A percentile compares a stretch with the other conserved stretches of the same genome.
phyloP scores from a whole-genome alignment of 2,888 invertebrate species.

The Odontomyia ornata region DNA sequence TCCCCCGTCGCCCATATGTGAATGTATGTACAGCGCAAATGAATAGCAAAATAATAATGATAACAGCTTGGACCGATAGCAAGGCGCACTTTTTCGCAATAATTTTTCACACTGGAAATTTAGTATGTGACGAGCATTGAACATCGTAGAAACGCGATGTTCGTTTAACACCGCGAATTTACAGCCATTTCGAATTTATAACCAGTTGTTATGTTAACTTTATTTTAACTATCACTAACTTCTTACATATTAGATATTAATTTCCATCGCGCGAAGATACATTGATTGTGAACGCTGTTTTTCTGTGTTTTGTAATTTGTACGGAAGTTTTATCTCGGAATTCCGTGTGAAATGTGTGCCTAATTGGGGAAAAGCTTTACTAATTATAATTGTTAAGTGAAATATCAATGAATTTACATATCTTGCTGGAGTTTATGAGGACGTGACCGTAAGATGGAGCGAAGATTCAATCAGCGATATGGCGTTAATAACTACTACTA shows the following conservation, averaged over 20 bases:
- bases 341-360: constrained; percentile 6
- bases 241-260: too few species aligned
- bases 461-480: constrained; percentile 31
- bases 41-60: constrained; percentile 22
- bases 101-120: constrained; percentile 29
- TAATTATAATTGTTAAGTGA: constrained; percentile 9
- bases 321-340: not conserved
- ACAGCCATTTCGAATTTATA: not conserved
- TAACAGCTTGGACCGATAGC: constrained; percentile 23
- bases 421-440: too few species aligned
- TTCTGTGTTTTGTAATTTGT: too few species aligned
- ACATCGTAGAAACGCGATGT: constrained; percentile 9
- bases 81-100: constrained; percentile 32
- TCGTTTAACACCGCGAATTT: not conserved
- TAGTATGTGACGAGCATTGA: constrained; percentile 31
- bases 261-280: too few species aligned
- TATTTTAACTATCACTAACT: too few species aligned
- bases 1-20: too few species aligned
- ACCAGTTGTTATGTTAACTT: not conserved
- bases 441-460: constrained; percentile 23
- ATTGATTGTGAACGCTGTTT: too few species aligned
- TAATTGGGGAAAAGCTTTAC: not conserved
- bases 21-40: constrained; percentile 17
- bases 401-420: too few species aligned
- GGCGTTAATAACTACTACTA: not conserved